A percentile compares a stretch with the other conserved stretches of the same genome.
Conservation (phyloP, 2,797 vertebrate genomes). For the Spondyliosoma cantharus region DNA sequence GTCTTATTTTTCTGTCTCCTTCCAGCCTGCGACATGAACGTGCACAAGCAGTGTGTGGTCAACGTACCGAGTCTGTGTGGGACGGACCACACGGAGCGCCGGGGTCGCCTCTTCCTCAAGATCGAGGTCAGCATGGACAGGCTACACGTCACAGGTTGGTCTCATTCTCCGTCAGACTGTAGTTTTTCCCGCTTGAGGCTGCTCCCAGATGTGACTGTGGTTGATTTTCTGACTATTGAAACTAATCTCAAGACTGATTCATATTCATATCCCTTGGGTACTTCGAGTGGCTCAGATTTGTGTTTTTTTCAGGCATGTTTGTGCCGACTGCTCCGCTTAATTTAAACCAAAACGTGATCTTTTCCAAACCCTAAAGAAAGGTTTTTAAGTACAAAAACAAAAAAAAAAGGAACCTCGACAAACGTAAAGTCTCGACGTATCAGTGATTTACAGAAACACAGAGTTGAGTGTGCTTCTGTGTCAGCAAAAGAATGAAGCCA, state of each 20-base stretch:
- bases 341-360: too few relatives aligned
- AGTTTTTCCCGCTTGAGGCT: not conserved
- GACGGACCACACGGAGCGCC: constrained; percentile 96
- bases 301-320: not conserved
- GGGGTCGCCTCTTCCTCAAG: constrained; percentile 95
- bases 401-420: too few relatives aligned
- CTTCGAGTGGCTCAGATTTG: not conserved
- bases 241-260: constrained; percentile 24
- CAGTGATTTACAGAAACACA: too few relatives aligned
- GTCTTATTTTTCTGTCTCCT: constrained; percentile 30
- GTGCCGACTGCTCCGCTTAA: too few relatives aligned
- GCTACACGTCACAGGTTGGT: constrained; percentile 93
- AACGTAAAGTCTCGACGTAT: too few relatives aligned
- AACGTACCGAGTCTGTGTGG: constrained; percentile 98
- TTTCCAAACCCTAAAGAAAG: too few relatives aligned
- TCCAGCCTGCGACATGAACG: constrained; percentile 98
- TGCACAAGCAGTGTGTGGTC: constrained; percentile 97
- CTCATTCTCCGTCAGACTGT: not conserved
- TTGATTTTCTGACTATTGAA: constrained; percentile 13
- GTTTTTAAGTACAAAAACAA: too few relatives aligned
- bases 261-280: not conserved
- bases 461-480: not conserved
- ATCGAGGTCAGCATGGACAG: constrained; percentile 92
- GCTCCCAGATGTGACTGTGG: constrained; percentile 16
- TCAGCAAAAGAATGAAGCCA: constrained; percentile 37